Percentiles rank a stretch among this genome's conserved stretches.
Conservation (phyloP, 2,797 vertebrate species). For the Alexandromys oeconomus region DNA sequence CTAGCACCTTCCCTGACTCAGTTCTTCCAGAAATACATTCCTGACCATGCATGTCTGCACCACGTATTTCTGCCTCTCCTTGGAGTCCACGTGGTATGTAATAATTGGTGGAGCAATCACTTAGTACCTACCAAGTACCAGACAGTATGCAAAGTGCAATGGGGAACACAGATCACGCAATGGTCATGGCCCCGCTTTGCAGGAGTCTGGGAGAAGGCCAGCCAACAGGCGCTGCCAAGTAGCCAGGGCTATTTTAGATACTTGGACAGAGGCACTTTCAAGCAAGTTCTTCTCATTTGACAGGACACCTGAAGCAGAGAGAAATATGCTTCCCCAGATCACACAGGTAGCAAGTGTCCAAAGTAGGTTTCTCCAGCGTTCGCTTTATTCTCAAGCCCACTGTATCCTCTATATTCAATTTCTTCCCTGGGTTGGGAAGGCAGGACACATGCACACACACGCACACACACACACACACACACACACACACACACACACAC, state of each 20-base stretch:
- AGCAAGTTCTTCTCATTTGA: constrained; percentile 15
- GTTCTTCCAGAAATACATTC: background rate
- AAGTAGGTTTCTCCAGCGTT: background rate
- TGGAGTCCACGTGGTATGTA: background rate
- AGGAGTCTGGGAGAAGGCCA: background rate
- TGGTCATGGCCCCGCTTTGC: background rate
- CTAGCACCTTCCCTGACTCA: background rate
- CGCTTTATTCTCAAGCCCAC: background rate
- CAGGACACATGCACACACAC: background rate
- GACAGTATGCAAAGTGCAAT: background rate
- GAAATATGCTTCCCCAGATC: background rate
- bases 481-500: too few species aligned
- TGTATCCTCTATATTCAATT: background rate
- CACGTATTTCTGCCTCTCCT: background rate
- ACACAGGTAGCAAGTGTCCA: background rate
- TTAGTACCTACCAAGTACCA: background rate
- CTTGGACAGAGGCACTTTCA: background rate
- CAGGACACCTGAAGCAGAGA: background rate
- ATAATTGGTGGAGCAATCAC: background rate
- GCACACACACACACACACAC: too few species aligned
- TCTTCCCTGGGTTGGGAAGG: background rate
- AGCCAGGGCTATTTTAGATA: constrained; percentile 14
- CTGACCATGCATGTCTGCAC: constrained; percentile 6
- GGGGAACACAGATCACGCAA: background rate
- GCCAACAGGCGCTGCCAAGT: background rate